A percentile compares a stretch with the other conserved stretches of the same genome.
Conservation (phyloP, 2,888 invertebrate species). For the Melanostoma mellinum region DNA sequence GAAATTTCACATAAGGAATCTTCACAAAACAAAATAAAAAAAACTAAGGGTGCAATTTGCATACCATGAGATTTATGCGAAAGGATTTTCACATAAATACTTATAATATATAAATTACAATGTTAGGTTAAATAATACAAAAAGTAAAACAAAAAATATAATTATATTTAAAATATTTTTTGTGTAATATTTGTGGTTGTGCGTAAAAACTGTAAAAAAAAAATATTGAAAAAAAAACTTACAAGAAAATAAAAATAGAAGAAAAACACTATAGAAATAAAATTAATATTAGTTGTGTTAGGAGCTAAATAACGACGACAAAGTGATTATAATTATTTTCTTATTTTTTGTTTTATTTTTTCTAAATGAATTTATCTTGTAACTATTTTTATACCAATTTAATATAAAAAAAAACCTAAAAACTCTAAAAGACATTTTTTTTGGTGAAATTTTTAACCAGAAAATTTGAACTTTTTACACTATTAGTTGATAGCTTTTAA, state of each 20-base stretch:
- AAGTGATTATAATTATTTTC: constrained; percentile 53
- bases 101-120: constrained; percentile 40
- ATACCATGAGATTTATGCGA: constrained; percentile 16
- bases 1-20: constrained; percentile 21
- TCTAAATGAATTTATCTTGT: constrained; percentile 50
- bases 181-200: constrained; percentile 72
- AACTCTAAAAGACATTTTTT: constrained; percentile 9
- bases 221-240: constrained; percentile 30
- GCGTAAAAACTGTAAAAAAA: constrained; percentile 68
- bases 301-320: constrained; percentile 38
- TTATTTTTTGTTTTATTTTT: constrained; percentile 27
- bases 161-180: constrained; percentile 52
- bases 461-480: constrained; percentile 29
- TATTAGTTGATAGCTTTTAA: constrained; percentile 44
- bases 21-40: constrained; percentile 12
- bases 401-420: constrained; percentile 16
- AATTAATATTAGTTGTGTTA: constrained; percentile 52
- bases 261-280: constrained; percentile 51
- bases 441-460: constrained; percentile 13
- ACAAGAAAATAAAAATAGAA: constrained; percentile 12
- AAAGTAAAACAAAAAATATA: constrained; percentile 41
- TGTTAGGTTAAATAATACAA: constrained; percentile 43
- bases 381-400: constrained; percentile 67
- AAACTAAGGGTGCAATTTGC: constrained; percentile 33
- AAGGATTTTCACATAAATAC: constrained; percentile 39